Evolutionary conservation across 1,140 invertebrate genomes (phyloP), one percentile per base, ranked within the genome.

Genomic region (Phenacoccus solenopsis): DNA sequence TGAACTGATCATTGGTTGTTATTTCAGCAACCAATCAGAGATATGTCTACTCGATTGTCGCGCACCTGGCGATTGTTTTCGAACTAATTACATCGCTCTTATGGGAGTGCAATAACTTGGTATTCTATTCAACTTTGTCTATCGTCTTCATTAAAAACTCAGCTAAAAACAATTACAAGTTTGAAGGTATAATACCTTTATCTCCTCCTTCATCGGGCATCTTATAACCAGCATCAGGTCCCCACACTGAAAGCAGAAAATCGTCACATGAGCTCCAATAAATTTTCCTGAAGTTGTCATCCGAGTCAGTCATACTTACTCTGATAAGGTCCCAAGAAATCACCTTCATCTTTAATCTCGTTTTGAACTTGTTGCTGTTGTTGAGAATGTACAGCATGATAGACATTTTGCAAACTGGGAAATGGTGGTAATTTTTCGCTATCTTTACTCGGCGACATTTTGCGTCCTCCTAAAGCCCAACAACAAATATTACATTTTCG

Each of bases 131-230:
- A n/a, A n/a, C n/a, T n/a, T n/a, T n/a, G n/a, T n/a, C n/a, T n/a
- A n/a, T n/a, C n/a, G n/a, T n/a, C n/a, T n/a, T n/a, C n/a, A n/a
- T n/a, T n/a, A n/a, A n/a, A n/a, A n/a, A n/a, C n/a, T n/a, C n/a
- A n/a, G n/a, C n/a, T n/a, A n/a, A n/a, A n/a, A n/a, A n/a, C n/a
- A n/a, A n/a, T n/a, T n/a, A n/a, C n/a, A n/a, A n/a, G n/a, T 32
- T 32, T 32, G 30, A 32, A 5, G 30, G 13, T 32, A 73, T 73
- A n/a, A n/a, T 76, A 82, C 82, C 81, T 80, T 89, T 90, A 74
- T 90, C 88, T 72, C 79, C 81, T 49, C 82, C 82, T 69, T 89
- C 88, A 73, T 89, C 88, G 30, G 84, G 80, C 68, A 88, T 81
- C 79, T 87, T 87, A 75, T 84, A 87, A 27, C 80, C 77, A 72